phyloP scores from a whole-genome alignment of 2,797 vertebrate species.

The Hylomyscus alleni region DNA sequence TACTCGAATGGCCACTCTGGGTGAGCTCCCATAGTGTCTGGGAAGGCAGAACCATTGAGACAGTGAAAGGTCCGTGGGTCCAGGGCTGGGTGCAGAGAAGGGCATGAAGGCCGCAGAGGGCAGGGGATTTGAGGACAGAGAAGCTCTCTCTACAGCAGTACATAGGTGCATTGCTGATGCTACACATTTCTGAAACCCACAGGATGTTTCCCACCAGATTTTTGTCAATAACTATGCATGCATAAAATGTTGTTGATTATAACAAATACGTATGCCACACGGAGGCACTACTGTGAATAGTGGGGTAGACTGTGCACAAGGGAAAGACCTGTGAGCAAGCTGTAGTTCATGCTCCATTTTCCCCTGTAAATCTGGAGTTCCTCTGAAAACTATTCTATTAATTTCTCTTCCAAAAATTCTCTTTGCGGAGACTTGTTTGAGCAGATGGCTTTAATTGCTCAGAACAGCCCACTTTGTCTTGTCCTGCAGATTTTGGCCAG shows the following conservation, averaged over 20 bases:
- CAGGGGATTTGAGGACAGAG: background rate
- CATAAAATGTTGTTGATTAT: background rate
- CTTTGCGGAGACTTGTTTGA: slow-evolving; percentile 25
- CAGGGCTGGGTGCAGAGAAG: background rate
- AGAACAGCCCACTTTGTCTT: background rate
- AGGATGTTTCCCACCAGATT: background rate
- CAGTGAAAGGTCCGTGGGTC: background rate
- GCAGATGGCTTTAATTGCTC: background rate
- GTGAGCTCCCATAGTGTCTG: background rate
- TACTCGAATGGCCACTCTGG: background rate
- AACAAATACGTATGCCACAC: background rate
- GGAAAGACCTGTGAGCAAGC: background rate
- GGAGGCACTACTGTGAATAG: background rate
- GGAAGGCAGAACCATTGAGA: background rate
- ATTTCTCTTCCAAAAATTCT: background rate
- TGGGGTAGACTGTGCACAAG: background rate
- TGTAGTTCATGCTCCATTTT: background rate
- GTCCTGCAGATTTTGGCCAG: background rate
- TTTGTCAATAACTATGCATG: background rate
- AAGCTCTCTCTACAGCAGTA: background rate
- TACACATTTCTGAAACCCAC: background rate
- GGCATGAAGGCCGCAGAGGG: background rate
- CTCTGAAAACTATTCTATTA: slow-evolving; percentile 10
- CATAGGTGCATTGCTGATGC: background rate
- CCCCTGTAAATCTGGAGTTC: background rate